A percentile compares a stretch with the other conserved stretches of the same genome.
These are phyloP conservation scores for Sebastes schlegelii DNA, from an alignment of 2,113 vertebrate species.

Conservation along the genomic window DNA sequence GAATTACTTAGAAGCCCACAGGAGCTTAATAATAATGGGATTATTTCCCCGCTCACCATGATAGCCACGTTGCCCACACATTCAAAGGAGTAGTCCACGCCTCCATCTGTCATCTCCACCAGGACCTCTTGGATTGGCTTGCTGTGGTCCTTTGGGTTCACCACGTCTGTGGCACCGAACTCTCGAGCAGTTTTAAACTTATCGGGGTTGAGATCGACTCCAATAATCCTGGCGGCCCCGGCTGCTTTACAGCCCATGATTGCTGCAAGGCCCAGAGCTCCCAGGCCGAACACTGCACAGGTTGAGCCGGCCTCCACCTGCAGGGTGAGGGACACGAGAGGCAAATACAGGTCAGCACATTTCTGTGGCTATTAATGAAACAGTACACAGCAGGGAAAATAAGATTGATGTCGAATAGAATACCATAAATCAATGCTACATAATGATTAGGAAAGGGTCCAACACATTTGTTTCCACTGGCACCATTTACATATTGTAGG, in stretches of 20 bases:
- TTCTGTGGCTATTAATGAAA: neutral
- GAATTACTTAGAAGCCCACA: neutral
- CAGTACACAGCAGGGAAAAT: neutral
- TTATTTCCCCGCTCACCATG: slow-evolving; percentile 19
- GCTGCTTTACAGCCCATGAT: slow-evolving; percentile 88
- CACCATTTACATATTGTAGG: neutral
- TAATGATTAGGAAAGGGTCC: neutral
- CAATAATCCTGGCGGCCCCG: slow-evolving; percentile 90
- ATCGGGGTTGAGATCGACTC: slow-evolving; percentile 85
- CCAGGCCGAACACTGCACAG: slow-evolving; percentile 88
- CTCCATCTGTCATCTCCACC: slow-evolving; percentile 84
- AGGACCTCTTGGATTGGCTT: slow-evolving; percentile 88
- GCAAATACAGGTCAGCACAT: neutral
- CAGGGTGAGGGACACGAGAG: neutral
- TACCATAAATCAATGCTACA: neutral
- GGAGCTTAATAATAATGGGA: neutral
- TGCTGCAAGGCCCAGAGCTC: slow-evolving; percentile 89
- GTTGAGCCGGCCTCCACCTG: slow-evolving; percentile 90
- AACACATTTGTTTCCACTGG: neutral
- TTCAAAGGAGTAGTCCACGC: slow-evolving; percentile 91
- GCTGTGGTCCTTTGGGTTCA: slow-evolving; percentile 88
- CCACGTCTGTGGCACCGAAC: slow-evolving; percentile 87
- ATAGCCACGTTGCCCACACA: slow-evolving; percentile 58
- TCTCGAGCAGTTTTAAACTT: slow-evolving; percentile 88
- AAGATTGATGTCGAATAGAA: neutral